These are phyloP conservation scores for Meliscaeva auricollis DNA, from an alignment of 2,888 invertebrate species.

Conservation along the genomic window DNA sequence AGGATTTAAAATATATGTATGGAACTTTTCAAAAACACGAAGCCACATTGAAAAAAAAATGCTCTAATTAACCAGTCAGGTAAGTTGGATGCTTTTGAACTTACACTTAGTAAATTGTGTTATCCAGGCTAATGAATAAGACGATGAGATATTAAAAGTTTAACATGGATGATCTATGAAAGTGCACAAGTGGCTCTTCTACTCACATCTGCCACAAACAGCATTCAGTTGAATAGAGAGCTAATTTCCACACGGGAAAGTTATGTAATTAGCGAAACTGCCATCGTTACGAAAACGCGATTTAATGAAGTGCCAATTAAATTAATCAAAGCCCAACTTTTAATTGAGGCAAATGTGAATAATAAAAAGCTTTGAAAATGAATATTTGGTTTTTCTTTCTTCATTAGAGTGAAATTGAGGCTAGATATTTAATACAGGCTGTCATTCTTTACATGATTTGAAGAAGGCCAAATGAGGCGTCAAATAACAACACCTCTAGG, in stretches of 20 bases:
- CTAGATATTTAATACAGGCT: too few species aligned
- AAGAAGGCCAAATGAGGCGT: too few species aligned
- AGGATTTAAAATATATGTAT: not conserved
- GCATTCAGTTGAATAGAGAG: slow-evolving; percentile 25
- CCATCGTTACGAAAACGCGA: slow-evolving; percentile 25
- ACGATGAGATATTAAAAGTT: slow-evolving; percentile 21
- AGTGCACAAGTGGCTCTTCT: slow-evolving; percentile 37
- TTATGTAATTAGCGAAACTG: slow-evolving; percentile 47
- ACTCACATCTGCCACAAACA: slow-evolving; percentile 36
- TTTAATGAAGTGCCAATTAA: slow-evolving; percentile 51
- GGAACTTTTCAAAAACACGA: not conserved
- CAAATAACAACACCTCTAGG: too few species aligned
- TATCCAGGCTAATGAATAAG: slow-evolving; percentile 20
- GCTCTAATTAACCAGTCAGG: not conserved
- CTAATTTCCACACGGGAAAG: slow-evolving; percentile 46
- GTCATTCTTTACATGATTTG: too few species aligned
- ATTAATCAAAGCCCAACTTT: slow-evolving; percentile 37
- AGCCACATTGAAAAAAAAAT: not conserved
- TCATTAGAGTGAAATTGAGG: too few species aligned
- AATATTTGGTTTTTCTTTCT: not conserved
- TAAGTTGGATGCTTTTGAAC: not conserved
- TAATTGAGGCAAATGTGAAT: slow-evolving; percentile 14
- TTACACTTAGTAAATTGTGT: slow-evolving; percentile 3
- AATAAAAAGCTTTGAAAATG: not conserved
- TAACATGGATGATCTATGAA: slow-evolving; percentile 13